Base-by-base conservation (phyloP, 2,888 invertebrate genomes). In the Autographa gamma region DNA sequence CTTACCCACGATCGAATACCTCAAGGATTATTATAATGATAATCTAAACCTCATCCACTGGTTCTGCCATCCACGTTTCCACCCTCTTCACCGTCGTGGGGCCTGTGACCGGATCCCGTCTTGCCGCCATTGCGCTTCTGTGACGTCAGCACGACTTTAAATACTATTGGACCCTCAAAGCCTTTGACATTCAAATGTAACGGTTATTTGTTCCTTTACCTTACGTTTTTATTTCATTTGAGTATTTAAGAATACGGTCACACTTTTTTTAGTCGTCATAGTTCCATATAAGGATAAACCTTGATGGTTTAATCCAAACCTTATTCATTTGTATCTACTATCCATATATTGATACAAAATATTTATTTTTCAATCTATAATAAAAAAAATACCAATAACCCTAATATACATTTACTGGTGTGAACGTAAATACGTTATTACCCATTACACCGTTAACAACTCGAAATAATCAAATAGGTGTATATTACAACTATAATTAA, bases 161-260 rank as follows among this genome's bases (percentile, higher is more conserved):
- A 56, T 56, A 56, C 54, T 63, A 56, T 65, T 65, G 16, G 60
- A 38, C 31, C 58, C 58, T 13, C 14, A 52, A 14, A 60, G 31
- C 14, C 64, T 25, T 79, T 79, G 62, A 71, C 52, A 79, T 76
- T 76, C 65, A 65, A 77, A 77, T 64, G 43, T 60, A 38, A 32
- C 54, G 62, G 65, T 79, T 60, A 59, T 75, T 69, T 25, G 52
- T 31, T 18, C n/a, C 31, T 64, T 64, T 79, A 41, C n/a, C 18
- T 74, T 31, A 31, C 1, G 52, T 56, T 56, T 25, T 56, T 56
- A 48, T 6, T 48, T 48, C 2, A n/a, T n/a, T 48, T 48, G 38
- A 11, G 9, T 11, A 11, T 38, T 38, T 38, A 38, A 11, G 11
- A 11, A 38, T 11, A 38, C 0, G 11, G 11, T 38, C 0, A 38